Conservation (phyloP, 2,888 invertebrate species). For the Standfussiana lucernea region DNA sequence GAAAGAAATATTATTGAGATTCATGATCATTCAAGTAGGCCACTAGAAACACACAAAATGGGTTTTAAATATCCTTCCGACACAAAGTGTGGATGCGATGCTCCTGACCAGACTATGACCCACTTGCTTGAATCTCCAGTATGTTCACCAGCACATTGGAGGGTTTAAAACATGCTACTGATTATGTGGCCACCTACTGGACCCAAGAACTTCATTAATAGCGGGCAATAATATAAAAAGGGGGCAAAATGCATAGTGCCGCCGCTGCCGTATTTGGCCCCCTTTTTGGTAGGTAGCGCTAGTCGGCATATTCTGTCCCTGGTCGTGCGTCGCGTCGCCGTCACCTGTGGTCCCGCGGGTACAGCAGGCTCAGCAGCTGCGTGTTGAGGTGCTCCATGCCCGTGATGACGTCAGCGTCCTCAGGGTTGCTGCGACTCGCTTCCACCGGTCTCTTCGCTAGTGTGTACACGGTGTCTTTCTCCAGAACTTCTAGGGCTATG, state of each 20-base stretch:
- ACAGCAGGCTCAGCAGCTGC: conserved; percentile 91
- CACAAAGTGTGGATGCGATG: neutral
- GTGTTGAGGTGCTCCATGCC: conserved; percentile 92
- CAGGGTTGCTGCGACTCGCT: conserved; percentile 69
- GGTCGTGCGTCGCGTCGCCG: no score
- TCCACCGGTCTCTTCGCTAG: conserved; percentile 73
- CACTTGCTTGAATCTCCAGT: neutral
- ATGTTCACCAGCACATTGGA: neutral
- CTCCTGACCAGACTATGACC: neutral
- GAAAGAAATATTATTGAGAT: conserved; percentile 13
- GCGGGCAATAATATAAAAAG: no score
- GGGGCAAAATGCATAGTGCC: no score
- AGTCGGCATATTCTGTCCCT: no score
- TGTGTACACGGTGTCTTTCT: conserved; percentile 86
- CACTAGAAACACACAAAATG: neutral
- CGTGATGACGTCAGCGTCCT: conserved; percentile 83
- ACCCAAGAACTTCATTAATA: neutral
- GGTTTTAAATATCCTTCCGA: neutral
- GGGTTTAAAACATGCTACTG: no score
- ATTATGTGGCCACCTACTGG: neutral
- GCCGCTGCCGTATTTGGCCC: no score
- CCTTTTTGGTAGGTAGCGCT: no score
- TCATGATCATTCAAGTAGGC: neutral
- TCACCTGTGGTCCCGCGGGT: conserved; percentile 91
- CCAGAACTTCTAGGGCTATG: conserved; percentile 81